Evolutionary conservation across 2,113 vertebrate species (phyloP).

Genomic region (Nesoenas mayeri): DNA sequence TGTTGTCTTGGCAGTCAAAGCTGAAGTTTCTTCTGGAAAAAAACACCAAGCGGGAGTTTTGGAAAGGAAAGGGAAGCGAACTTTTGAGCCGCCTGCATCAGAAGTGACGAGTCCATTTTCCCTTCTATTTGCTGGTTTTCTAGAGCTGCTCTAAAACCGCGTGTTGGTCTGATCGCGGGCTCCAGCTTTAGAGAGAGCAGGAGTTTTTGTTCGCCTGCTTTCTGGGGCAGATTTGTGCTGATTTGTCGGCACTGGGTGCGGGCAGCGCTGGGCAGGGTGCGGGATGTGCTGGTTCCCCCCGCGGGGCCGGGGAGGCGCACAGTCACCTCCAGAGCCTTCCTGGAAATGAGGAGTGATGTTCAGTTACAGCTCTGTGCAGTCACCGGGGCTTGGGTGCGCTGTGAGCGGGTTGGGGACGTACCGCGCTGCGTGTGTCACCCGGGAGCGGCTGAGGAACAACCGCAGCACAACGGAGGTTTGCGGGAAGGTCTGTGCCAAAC

Average conservation of each 20-base stretch:
- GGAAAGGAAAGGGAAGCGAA: background rate
- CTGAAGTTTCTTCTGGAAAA: background rate
- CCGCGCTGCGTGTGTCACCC: background rate
- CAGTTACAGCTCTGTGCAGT: background rate
- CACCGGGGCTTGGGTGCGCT: fast-evolving
- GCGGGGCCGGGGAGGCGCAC: background rate
- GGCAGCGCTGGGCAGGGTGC: background rate
- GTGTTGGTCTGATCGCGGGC: background rate
- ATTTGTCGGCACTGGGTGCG: background rate
- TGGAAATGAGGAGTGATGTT: fast-evolving
- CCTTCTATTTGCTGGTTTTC: background rate
- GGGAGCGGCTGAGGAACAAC: background rate
- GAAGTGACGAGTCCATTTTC: background rate
- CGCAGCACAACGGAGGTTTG: background rate
- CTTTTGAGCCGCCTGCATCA: background rate
- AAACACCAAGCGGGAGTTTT: background rate
- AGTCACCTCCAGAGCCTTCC: background rate
- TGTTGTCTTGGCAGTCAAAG: background rate
- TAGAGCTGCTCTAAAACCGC: background rate
- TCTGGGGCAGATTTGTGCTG: background rate
- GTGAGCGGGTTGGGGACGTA: background rate
- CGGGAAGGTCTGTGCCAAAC: slow-evolving; percentile 29
- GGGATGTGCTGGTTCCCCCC: background rate
- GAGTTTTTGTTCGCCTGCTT: background rate
- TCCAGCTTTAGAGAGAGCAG: background rate